phyloP scores from a whole-genome alignment of 2,113 vertebrate species.

The Ursus arctos region DNA sequence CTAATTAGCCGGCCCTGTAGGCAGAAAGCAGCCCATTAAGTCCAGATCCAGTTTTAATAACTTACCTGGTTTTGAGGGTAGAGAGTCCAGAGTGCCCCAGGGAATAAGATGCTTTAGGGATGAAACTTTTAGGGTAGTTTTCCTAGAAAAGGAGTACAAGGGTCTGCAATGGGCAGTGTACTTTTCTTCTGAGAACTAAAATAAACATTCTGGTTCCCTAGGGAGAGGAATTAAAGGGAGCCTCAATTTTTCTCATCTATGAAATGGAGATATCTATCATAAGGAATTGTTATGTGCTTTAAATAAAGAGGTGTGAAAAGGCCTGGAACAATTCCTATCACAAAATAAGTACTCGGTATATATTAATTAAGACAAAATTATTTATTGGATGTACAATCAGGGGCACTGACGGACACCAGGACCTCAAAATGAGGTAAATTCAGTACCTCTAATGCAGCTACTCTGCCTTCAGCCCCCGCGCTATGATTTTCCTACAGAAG shows the following conservation, averaged over 20 bases:
- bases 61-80: slow-evolving; percentile 79
- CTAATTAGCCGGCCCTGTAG: slow-evolving; percentile 84
- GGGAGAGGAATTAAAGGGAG: not conserved
- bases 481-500: not conserved
- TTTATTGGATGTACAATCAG: not conserved
- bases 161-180: not conserved
- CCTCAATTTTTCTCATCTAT: slow-evolving; percentile 64
- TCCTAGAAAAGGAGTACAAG: not conserved
- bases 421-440: not conserved
- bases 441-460: not conserved
- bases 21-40: slow-evolving; percentile 82
- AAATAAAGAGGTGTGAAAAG: not conserved
- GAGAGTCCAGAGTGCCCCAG: slow-evolving; percentile 60
- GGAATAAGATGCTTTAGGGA: slow-evolving; percentile 42
- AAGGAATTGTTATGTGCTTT: not conserved
- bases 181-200: slow-evolving; percentile 33
- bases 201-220: not conserved
- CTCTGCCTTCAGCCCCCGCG: not conserved
- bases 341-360: not conserved
- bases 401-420: not conserved
- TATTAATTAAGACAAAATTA: not conserved
- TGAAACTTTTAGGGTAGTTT: not conserved
- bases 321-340: not conserved
- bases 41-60: slow-evolving; percentile 79
- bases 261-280: slow-evolving; percentile 41